Evolutionary conservation across 2,888 invertebrate genomes (phyloP), one percentile per base, ranked within the genome.

Genomic region (Metellina segmentata): DNA sequence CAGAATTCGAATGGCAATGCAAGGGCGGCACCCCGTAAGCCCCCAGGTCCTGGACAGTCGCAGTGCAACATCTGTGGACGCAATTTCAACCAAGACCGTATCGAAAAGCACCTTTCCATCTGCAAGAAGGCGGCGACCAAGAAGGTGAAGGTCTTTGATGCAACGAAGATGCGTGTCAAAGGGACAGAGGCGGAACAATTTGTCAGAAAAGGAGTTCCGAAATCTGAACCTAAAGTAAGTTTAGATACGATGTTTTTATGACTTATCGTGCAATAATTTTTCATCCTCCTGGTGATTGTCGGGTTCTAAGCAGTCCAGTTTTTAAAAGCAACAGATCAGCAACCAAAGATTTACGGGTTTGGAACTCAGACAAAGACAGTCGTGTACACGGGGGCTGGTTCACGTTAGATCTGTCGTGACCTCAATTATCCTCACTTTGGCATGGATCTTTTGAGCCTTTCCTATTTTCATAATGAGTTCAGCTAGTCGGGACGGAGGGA

Each of bases 111-210:
- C 95, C 96, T 98, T 95, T 96, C 96, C 52, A 97, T 98, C 93
- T 99, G 99, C 95, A 95, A 96, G 93, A 98, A 97, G 94, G 96
- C 97, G 0, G 95, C 96, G 79, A 94, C 94, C 77, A 98, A 98
- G 95, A 98, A 98, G 94, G 96, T 99, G 93, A 99, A 98, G 95
- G 96, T 97, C 0, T 99, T 98, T 95, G 99, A 99, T 95, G 97
- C 97, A 2, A 96, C 97, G 75, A 98, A 98, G 94, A 98, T 98
- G 95, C 96, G 99, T n/a, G 96, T 98, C 0, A 96, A 96, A 95
- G 98, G 98, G 49, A 98, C 98, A 0, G 99, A 98, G 94, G 96
- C 97, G 61, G 98, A 98, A 94, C 96, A 96, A 79, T 98, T 96
- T 94, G 96, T 96, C 78, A 95, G 95, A 93, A 96, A 93, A 77